A percentile compares a stretch with the other conserved stretches of the same genome.
Conservation (phyloP, 2,888 invertebrate genomes). For the Amaurobius ferox region DNA sequence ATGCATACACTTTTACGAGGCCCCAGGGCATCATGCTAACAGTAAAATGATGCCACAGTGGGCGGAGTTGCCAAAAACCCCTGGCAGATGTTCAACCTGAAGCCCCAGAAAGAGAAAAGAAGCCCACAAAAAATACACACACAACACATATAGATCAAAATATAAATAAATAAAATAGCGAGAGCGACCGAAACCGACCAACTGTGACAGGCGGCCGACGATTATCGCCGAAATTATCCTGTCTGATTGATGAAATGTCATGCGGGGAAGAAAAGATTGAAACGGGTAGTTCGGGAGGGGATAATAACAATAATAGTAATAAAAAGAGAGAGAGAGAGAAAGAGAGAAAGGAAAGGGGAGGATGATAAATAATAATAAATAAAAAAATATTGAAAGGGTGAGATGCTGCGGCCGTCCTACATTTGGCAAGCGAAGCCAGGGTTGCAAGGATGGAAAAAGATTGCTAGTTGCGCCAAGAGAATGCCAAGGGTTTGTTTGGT, state of each 20-base stretch:
- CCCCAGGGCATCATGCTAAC: slow-evolving; percentile 2
- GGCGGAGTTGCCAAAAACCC: slow-evolving; percentile 60
- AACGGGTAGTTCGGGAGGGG: slow-evolving; percentile 19
- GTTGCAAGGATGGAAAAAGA: slow-evolving; percentile 22
- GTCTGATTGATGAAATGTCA: slow-evolving; percentile 72
- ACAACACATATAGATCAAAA: slow-evolving; percentile 70
- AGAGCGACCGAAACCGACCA: slow-evolving; percentile 52
- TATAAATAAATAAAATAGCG: slow-evolving; percentile 67
- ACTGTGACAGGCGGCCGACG: slow-evolving; percentile 58
- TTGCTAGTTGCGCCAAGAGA: neutral
- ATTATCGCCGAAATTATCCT: slow-evolving; percentile 72
- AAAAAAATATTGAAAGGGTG: slow-evolving; percentile 58
- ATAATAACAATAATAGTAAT: slow-evolving; percentile 59
- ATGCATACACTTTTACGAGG: neutral
- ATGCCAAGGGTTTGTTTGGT: neutral
- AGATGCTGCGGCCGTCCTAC: slow-evolving; percentile 63
- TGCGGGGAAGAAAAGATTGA: slow-evolving; percentile 61
- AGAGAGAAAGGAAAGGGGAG: neutral
- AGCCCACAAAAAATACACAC: slow-evolving; percentile 21
- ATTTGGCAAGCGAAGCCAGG: slow-evolving; percentile 49
- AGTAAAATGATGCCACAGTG: slow-evolving; percentile 62
- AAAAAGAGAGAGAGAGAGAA: slow-evolving; percentile 37
- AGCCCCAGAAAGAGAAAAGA: slow-evolving; percentile 33
- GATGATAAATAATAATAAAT: slow-evolving; percentile 68
- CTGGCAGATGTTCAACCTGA: slow-evolving; percentile 72